A percentile compares a stretch with the other conserved stretches of the same genome.
phyloP scores from a whole-genome alignment of 2,888 invertebrate genomes.

The Xanthia icteritia region DNA sequence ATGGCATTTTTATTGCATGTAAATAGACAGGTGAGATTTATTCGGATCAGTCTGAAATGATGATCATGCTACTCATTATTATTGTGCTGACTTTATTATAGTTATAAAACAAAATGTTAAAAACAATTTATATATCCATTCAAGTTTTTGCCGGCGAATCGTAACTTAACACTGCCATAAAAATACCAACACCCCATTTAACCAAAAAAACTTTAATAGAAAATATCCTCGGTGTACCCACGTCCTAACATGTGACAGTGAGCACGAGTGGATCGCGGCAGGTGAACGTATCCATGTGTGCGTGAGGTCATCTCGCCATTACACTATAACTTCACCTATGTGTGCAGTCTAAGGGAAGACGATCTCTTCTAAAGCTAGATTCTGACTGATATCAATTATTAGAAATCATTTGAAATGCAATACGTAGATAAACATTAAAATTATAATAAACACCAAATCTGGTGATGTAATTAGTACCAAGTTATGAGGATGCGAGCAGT shows the following conservation, averaged over 20 bases:
- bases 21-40: slow-evolving; percentile 36
- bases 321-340: slow-evolving; percentile 61
- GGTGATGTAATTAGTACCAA: slow-evolving; percentile 34
- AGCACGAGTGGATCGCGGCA: slow-evolving; percentile 87
- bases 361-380: slow-evolving; percentile 69
- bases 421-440: slow-evolving; percentile 29
- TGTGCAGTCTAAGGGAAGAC: slow-evolving; percentile 71
- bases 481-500: slow-evolving; percentile 11
- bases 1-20: slow-evolving; percentile 35
- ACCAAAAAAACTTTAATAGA: not conserved
- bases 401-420: slow-evolving; percentile 41
- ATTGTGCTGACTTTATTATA: slow-evolving; percentile 28
- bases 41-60: slow-evolving; percentile 30
- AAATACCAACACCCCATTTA: not conserved
- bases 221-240: slow-evolving; percentile 62
- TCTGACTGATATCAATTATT: slow-evolving; percentile 62
- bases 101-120: slow-evolving; percentile 25
- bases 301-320: slow-evolving; percentile 84
- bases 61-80: slow-evolving; percentile 37
- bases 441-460: slow-evolving; percentile 41
- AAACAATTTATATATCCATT: slow-evolving; percentile 3
- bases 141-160: not conserved
- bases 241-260: slow-evolving; percentile 83
- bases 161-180: not conserved
- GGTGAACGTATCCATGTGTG: slow-evolving; percentile 83